Evolutionary conservation across 2,797 vertebrate species (phyloP), one percentile per base, ranked within the genome.

Genomic region (Channa striata): DNA sequence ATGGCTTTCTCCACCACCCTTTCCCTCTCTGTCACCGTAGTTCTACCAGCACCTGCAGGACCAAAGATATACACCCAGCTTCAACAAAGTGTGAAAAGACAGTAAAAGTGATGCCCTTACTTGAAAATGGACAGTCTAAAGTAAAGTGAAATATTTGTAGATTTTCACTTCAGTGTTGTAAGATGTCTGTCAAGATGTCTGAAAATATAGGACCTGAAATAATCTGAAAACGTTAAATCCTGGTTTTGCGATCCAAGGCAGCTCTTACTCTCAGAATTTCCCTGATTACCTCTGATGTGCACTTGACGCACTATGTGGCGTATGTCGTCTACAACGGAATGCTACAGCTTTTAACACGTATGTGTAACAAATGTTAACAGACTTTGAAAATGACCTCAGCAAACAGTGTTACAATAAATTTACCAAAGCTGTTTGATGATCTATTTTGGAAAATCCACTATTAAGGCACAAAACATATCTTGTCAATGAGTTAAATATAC

Each of bases 1-100:
- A 94, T 94, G 65, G 74, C 85, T 80, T 74, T 20, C 30, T 44
- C 48, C 58, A 19, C 2, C 19, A 33, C 78, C 57, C 69, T 59
- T 17, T 16, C 40, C 51, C 60, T 30, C 51, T 46, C 52, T 33
- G 44, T 68, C 70, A 51, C 51, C 57, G 17, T 65, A 25, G 61
- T 59, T n/a, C 47, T 63, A 54, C 73, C 72, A 46, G 64, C 37
- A 36, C 65, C 82, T 73, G 72, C 53, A 21, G 69, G 48, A 64
- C 60, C 21, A 48, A 52, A 69, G 68, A 82, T 11, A 84, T n/a
- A 77, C 62, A 77, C 40, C 13, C 68, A n/a, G 17, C 61, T 34
- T 73, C 37, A 85, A 8, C 25, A 40, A 68, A 52, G 69, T 65
- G 65, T 19, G 51, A 49, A 57, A 39, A 2, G 11, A 42, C 50